These are phyloP conservation scores for Amia ocellicauda DNA, from an alignment of 2,113 vertebrate genomes.

Conservation along the genomic window DNA sequence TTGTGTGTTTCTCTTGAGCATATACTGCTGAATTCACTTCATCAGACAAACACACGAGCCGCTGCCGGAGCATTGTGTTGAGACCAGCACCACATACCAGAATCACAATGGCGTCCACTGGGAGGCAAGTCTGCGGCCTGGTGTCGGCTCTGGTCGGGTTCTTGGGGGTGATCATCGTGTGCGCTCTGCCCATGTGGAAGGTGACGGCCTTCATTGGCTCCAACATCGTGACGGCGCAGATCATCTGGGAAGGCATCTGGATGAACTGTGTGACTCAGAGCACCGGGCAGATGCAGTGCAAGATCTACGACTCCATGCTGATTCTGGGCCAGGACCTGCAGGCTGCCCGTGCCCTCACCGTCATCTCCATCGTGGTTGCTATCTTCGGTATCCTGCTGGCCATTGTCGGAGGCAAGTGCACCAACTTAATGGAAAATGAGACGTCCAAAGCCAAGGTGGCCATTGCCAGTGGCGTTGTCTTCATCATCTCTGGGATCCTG, in stretches of 20 bases:
- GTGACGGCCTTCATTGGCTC: slow-evolving; percentile 80
- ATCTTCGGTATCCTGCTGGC: slow-evolving; percentile 50
- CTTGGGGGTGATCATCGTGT: slow-evolving; percentile 76
- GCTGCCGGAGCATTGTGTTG: too few species aligned
- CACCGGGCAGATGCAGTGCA: slow-evolving; percentile 75
- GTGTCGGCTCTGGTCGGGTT: slow-evolving; percentile 75
- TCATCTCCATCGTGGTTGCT: slow-evolving; percentile 54
- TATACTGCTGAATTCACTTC: too few species aligned
- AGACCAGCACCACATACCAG: too few species aligned
- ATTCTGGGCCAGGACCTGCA: slow-evolving; percentile 69
- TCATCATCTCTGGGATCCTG: slow-evolving; percentile 55
- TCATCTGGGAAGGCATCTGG: slow-evolving; percentile 80
- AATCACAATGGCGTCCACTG: slow-evolving; percentile 60
- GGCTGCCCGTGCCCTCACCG: slow-evolving; percentile 52
- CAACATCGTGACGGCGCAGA: slow-evolving; percentile 83
- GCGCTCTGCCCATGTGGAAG: slow-evolving; percentile 84
- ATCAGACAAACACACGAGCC: too few species aligned
- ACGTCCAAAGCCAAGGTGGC: slow-evolving; percentile 52
- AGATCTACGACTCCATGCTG: slow-evolving; percentile 68
- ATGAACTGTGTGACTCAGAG: slow-evolving; percentile 74
- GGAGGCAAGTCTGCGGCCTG: slow-evolving; percentile 73
- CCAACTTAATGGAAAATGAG: slow-evolving; percentile 51
- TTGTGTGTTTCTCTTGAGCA: too few species aligned
- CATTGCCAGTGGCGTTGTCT: slow-evolving; percentile 46
- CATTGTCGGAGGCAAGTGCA: slow-evolving; percentile 57